These are phyloP conservation scores for Pipistrellus nathusii DNA, from an alignment of 2,797 vertebrate species.

Conservation along the genomic window DNA sequence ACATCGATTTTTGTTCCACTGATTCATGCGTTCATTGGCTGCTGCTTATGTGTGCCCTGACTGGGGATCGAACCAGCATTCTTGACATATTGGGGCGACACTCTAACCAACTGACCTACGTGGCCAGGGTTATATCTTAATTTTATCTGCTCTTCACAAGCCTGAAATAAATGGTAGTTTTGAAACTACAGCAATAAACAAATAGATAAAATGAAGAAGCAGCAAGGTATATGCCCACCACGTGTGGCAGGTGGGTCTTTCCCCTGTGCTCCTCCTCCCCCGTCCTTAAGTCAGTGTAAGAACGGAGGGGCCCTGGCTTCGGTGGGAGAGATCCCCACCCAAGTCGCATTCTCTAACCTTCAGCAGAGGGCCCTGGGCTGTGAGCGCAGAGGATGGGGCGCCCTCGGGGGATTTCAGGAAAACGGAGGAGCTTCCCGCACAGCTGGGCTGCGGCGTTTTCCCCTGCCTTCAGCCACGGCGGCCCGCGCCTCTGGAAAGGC, in stretches of 20 bases:
- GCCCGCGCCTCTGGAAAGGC: slow-evolving; percentile 81
- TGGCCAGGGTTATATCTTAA: neutral
- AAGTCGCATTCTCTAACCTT: neutral
- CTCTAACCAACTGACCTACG: neutral
- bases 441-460: slow-evolving; percentile 66
- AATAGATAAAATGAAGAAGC: neutral
- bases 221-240: neutral
- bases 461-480: slow-evolving; percentile 63
- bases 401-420: slow-evolving; percentile 29
- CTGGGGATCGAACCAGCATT: neutral
- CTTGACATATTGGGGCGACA: neutral
- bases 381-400: neutral
- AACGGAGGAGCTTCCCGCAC: slow-evolving; percentile 62
- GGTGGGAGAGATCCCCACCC: neutral
- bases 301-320: no score
- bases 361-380: neutral
- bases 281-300: neutral
- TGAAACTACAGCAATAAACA: neutral
- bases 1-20: neutral
- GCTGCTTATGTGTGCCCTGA: neutral
- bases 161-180: neutral
- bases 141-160: neutral
- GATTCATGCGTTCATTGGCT: neutral
- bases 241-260: fast-evolving
- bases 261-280: no score